Evolutionary conservation across 2,113 vertebrate genomes (phyloP), one percentile per base, ranked within the genome.

Genomic region (Anolis sagrei): DNA sequence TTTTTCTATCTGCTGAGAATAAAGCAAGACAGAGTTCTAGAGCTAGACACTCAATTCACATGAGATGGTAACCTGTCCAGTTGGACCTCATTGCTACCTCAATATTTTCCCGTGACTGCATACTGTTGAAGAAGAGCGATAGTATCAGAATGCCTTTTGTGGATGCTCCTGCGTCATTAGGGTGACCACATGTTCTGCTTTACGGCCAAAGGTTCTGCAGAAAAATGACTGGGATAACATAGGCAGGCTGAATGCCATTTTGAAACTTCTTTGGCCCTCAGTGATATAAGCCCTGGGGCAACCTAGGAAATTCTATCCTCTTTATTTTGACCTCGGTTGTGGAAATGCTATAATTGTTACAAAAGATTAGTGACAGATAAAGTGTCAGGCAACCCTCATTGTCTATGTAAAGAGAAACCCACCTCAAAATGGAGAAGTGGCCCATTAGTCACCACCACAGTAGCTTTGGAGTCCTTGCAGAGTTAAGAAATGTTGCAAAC

Each of bases 401-500:
- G 84, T 84, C 68, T 0, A 0, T 0, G 0, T 29, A 23, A 0
- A 0, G 86, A 82, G 64, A 78, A 75, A 16, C 1, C 54, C 23
- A 84, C 82, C 85, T 91, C 1, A 73, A 80, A 85, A 90, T 81
- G 88, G 76, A 88, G 83, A 76, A 89, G 92, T 16, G 23, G 76
- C 18, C 58, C 76, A 83, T 79, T 74, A 90, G 77, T 76, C 85
- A 89, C 79, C 10, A 64, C 29, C 18, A 51, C 23, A 64, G 16
- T 51, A 73, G 39, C 10, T 19, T 21, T 29, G 13, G 14, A 32
- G 75, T 13, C 11, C 48, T 51, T 66, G 18, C 1, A 51, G 81
- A 72, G 5, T 39, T 87, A 86, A 91, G 70, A 82, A 80, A 72
- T n/a, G 83, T 93, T 90, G 92, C 92, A 93, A 77, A 81, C 54